Base-by-base conservation (phyloP, 2,113 vertebrate species). In the Holacanthus passer region DNA sequence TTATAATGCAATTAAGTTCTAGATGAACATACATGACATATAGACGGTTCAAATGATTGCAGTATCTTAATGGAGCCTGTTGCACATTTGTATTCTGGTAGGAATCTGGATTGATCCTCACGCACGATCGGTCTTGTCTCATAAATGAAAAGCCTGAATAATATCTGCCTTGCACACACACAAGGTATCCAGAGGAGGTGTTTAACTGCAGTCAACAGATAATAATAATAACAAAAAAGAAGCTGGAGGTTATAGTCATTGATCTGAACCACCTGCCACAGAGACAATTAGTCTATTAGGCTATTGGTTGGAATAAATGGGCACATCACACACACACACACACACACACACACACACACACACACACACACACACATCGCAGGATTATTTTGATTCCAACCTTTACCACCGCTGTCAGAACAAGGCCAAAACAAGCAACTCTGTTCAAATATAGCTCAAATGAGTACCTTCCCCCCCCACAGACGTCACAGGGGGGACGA, bases 401-500 rank as follows among this genome's bases (percentile, higher is more conserved):
- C 68, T 75, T 81, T 77, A 59, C 48, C 56, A 39, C 55, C 19
- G 53, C 77, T 85, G 62, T 85, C 84, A 90, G 50, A 90, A 87
- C 22, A 48, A 81, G 60, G 50, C 81, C 64, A 67, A 45, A 80
- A 67, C 81, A 80, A 59, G 52, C 70, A 77, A 83, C 77, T 77
- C 70, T 91, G 82, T 87, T 82, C 84, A 84, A 88, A 91, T 88
- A 81, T 83, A 87, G 71, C 74, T 87, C 60, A 82, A 68, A 84
- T 53, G 43, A 58, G 31, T 56, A 12, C 7, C n/a, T 37, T 41
- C 3, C 11, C 7, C 4, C 12, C 31, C 8, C 53, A 13, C 68
- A 56, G 39, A 78, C 79, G 29, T 77, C 84, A 50, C 52, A 62
- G 62, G 64, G 78, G n/a, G 43, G 66, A 53, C 22, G 62, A 84